Percentiles rank a stretch among this genome's conserved stretches.
These are phyloP conservation scores for Lampris megalopsis DNA, from an alignment of 2,113 vertebrate species.

Conservation along the genomic window DNA sequence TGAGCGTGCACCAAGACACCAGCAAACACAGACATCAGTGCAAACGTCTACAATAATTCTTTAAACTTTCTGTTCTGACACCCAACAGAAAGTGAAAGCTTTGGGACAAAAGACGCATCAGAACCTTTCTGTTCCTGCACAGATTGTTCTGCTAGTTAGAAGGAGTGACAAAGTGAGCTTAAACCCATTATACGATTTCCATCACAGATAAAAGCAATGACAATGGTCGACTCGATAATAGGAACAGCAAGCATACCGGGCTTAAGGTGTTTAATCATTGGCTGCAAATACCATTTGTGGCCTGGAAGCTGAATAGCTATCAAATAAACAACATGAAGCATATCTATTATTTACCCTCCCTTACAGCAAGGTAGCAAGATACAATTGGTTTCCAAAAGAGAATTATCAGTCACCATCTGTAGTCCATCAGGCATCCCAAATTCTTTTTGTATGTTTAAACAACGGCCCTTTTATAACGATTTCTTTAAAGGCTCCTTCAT, in stretches of 20 bases:
- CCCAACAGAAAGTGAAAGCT: conserved; percentile 25
- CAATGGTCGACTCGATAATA: background rate
- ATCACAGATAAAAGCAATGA: conserved; percentile 8
- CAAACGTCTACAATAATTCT: conserved; percentile 24
- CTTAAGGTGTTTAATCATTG: background rate
- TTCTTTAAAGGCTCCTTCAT: background rate
- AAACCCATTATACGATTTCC: conserved; percentile 15
- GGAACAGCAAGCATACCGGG: background rate
- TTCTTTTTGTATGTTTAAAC: no score
- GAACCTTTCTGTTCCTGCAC: background rate
- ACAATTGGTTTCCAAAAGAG: no score
- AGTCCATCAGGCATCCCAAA: no score
- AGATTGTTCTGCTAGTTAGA: conserved; percentile 31
- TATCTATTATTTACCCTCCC: no score
- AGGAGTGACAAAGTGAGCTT: conserved; percentile 21
- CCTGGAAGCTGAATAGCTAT: conserved; percentile 1
- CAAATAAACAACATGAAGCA: background rate
- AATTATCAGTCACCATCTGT: no score
- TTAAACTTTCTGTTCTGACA: conserved; percentile 25
- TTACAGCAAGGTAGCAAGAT: no score
- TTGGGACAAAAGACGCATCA: conserved; percentile 16
- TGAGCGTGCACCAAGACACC: background rate
- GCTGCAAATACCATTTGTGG: background rate
- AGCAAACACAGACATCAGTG: conserved; percentile 26
- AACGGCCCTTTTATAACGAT: background rate